Conservation (phyloP, 1,140 invertebrate species). For the Solenopsis invicta region DNA sequence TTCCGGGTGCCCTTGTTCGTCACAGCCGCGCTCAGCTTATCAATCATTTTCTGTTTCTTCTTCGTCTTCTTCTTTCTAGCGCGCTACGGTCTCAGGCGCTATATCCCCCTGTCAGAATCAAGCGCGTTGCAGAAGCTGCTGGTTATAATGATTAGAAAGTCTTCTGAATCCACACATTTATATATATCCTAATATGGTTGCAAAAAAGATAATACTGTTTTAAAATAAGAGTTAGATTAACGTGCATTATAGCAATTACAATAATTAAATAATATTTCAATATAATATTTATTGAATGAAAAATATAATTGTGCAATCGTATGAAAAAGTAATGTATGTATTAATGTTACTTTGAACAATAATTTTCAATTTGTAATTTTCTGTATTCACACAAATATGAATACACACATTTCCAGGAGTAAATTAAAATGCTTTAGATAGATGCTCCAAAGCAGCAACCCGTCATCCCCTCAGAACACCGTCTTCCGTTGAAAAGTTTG, state of each 20-base stretch:
- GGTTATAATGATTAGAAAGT: conserved; percentile 4
- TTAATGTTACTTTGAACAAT: neutral
- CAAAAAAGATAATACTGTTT: neutral
- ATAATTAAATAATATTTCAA: conserved; percentile 4
- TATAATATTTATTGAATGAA: neutral
- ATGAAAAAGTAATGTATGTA: neutral
- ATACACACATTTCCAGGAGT: neutral
- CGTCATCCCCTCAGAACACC: conserved; percentile 9
- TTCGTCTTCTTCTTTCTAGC: conserved; percentile 1
- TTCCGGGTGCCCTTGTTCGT: conserved; percentile 69
- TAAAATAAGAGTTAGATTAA: neutral
- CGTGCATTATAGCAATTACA: neutral
- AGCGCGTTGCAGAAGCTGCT: neutral
- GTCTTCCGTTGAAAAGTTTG: neutral
- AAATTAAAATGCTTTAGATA: conserved; percentile 24
- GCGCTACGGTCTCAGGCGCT: neutral
- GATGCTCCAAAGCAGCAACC: conserved; percentile 12
- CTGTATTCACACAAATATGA: neutral
- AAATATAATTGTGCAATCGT: neutral
- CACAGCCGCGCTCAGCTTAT: conserved; percentile 58
- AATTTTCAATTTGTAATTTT: neutral
- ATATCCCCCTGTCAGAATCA: neutral
- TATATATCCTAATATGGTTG: neutral
- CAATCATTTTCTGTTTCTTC: conserved; percentile 62
- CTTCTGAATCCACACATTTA: neutral